Evolutionary conservation across 1,140 invertebrate genomes (phyloP).

Genomic region (Lordiphosa stackelbergi): DNA sequence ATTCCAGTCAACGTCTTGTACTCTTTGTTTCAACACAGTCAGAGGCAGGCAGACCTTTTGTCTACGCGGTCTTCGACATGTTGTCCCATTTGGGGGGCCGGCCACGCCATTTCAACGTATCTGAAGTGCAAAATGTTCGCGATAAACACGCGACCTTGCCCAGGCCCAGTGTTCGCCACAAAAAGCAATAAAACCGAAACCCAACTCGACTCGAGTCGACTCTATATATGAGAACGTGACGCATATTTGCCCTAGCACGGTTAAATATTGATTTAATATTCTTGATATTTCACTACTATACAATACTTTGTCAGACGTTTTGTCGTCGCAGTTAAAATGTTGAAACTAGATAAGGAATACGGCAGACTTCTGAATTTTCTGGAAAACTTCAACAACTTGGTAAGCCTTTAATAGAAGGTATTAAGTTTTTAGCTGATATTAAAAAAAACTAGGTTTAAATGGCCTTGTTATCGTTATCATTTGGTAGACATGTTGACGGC

Average conservation of each 20-base stretch:
- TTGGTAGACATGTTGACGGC: too few species aligned
- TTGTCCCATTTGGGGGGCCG: slow-evolving; percentile 6
- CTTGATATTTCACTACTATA: slow-evolving; percentile 17
- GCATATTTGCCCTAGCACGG: slow-evolving; percentile 48
- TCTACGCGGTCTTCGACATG: slow-evolving; percentile 42
- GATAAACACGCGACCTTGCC: slow-evolving; percentile 47
- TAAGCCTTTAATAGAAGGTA: too few species aligned
- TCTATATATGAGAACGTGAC: slow-evolving; percentile 25
- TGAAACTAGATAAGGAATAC: too few species aligned
- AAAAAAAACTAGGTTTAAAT: too few species aligned
- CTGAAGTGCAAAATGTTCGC: slow-evolving; percentile 37
- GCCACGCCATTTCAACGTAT: slow-evolving; percentile 32
- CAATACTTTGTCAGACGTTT: slow-evolving; percentile 5
- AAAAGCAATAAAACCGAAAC: slow-evolving; percentile 9
- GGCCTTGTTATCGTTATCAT: too few species aligned
- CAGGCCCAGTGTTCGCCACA: slow-evolving; percentile 1
- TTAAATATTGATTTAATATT: slow-evolving; percentile 58
- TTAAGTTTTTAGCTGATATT: too few species aligned
- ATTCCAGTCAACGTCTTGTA: neutral
- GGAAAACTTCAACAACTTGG: too few species aligned
- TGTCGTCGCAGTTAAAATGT: slow-evolving; percentile 8
- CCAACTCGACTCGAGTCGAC: slow-evolving; percentile 2
- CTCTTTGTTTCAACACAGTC: slow-evolving; percentile 4
- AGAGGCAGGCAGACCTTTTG: slow-evolving; percentile 14
- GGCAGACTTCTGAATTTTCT: too few species aligned